Base-by-base conservation (phyloP, 2,797 vertebrate species). In the Acanthiza pusilla region DNA sequence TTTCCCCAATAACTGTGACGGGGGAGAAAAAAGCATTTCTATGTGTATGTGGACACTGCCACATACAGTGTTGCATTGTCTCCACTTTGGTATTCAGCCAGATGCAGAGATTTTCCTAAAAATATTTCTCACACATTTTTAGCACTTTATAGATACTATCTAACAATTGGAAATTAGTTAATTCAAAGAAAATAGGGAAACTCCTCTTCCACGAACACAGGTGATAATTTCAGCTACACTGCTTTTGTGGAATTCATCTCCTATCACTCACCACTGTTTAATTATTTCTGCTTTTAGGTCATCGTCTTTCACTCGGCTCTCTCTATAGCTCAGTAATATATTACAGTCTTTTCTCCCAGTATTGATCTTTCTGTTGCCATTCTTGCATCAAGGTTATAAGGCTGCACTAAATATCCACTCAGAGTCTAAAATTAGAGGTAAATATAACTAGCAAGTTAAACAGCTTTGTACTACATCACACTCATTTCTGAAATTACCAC, bases 301-400 rank as follows among this genome's bases (percentile, higher is more conserved):
- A 34, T 50, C 1, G 5, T 67, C 57, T 79, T 85, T 87, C 42
- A 71, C 50, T 63, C 60, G 45, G 8, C 20, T 76, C 58, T 61
- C 38, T 77, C 70, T 85, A 48, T 25, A 75, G 29, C 47, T 88
- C 36, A 25, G 55, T 68, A 78, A 66, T 48, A 40, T 42, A 85
- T 83, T 75, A 75, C 22, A 57, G 48, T 16, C 34, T 91, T 89
- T 78, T 93, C 71, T 90, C 34, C 15, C 32, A 40, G 7, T 93
- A 91, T 90, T 81, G 91, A 91, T 90, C 60, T 79, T 94, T 36
- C 48, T 67, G 36, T 51, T 94, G 60, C 66, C 50, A n/a, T 57
- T 81, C 72, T 62, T 92, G 32, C 22, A 42, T 87, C 45, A 87
- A 78, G 55, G 54, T 89, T 89, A 70, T 47, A 43, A 79, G 34